Conservation (phyloP, 2,797 vertebrate genomes). For the Epinephelus malabaricus region DNA sequence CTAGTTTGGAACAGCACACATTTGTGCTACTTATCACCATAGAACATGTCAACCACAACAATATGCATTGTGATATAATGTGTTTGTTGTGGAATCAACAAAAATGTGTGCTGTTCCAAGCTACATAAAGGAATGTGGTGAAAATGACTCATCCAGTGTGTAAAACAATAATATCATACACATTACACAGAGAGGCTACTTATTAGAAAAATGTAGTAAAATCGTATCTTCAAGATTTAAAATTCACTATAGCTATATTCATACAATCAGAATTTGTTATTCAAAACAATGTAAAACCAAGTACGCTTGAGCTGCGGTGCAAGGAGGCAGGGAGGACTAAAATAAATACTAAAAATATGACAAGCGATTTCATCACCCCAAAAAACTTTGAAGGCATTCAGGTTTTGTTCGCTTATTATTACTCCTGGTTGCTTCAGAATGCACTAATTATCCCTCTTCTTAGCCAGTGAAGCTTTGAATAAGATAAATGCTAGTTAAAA, state of each 20-base stretch:
- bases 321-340: slow-evolving; percentile 37
- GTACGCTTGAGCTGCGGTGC: slow-evolving; percentile 59
- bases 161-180: slow-evolving; percentile 22
- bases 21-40: slow-evolving; percentile 18
- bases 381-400: slow-evolving; percentile 48
- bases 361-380: slow-evolving; percentile 65
- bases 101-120: slow-evolving; percentile 18
- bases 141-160: slow-evolving; percentile 11
- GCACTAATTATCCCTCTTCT: slow-evolving; percentile 23
- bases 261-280: slow-evolving; percentile 12
- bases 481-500: slow-evolving; percentile 41
- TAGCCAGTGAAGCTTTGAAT: slow-evolving; percentile 10
- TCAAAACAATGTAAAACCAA: slow-evolving; percentile 53
- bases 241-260: slow-evolving; percentile 29
- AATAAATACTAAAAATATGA: slow-evolving; percentile 73
- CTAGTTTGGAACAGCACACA: slow-evolving; percentile 20
- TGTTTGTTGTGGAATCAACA: slow-evolving; percentile 25
- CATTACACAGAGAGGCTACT: slow-evolving; percentile 33
- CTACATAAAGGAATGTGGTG: slow-evolving; percentile 15
- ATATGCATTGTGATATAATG: not conserved
- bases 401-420: slow-evolving; percentile 61
- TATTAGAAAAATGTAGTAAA: slow-evolving; percentile 30
- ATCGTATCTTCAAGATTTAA: slow-evolving; percentile 29
- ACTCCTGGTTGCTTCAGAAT: slow-evolving; percentile 57
- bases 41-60: not conserved